A percentile compares a stretch with the other conserved stretches of the same genome.
Evolutionary conservation across 2,797 vertebrate genomes (phyloP).

Genomic region (Xenentodon cancila): DNA sequence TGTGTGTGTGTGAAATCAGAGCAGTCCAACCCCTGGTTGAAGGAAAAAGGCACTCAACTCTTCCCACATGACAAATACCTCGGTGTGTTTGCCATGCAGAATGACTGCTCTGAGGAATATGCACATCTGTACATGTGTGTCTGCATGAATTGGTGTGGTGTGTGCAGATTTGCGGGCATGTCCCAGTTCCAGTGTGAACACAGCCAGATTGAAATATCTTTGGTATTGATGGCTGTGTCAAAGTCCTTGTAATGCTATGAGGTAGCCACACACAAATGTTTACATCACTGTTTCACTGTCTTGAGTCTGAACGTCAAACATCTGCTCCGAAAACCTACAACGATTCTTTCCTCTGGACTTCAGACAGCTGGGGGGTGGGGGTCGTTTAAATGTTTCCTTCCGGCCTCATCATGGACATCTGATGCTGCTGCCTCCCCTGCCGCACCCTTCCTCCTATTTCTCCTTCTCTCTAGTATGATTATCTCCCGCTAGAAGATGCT

Average conservation of each 20-base stretch:
- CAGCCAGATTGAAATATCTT: constrained; percentile 91
- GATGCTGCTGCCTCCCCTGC: constrained; percentile 38
- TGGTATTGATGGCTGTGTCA: constrained; percentile 94
- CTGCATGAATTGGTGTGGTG: constrained; percentile 10
- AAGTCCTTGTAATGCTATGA: constrained; percentile 91
- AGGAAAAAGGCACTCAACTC: constrained; percentile 96
- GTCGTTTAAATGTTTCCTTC: constrained; percentile 36
- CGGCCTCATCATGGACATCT: constrained; percentile 37
- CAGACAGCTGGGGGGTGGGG: constrained; percentile 28
- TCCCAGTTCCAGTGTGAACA: constrained; percentile 78
- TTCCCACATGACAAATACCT: constrained; percentile 78
- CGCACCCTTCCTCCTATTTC: constrained; percentile 40
- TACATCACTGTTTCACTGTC: constrained; percentile 74
- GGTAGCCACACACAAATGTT: constrained; percentile 86
- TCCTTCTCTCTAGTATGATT: constrained; percentile 76
- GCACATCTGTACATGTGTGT: constrained; percentile 24
- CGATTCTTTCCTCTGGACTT: constrained; percentile 28
- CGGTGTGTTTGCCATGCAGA: constrained; percentile 71
- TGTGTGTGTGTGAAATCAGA: constrained; percentile 64
- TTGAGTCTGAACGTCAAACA: constrained; percentile 46
- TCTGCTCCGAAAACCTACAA: constrained; percentile 48
- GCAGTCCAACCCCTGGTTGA: constrained; percentile 92
- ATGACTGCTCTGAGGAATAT: constrained; percentile 68
- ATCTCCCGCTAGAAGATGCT: constrained; percentile 82
- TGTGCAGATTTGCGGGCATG: constrained; percentile 34